Evolutionary conservation across 2,888 invertebrate species (phyloP), one percentile per base, ranked within the genome.

Genomic region (Drosophila cracens): DNA sequence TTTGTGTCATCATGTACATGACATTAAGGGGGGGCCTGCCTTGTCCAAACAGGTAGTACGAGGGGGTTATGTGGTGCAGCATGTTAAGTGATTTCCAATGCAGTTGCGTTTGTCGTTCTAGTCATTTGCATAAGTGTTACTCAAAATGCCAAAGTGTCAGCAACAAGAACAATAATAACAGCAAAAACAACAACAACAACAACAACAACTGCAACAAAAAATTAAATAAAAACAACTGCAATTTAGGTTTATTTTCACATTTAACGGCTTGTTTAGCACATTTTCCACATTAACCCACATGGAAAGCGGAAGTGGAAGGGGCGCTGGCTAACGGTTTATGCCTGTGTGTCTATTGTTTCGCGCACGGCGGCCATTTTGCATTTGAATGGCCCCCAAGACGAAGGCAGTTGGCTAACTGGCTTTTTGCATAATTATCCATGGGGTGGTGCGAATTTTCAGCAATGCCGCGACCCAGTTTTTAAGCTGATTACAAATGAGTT

Each of bases 341-440:
- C 25, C 46, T 36, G 29, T 31, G 49, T 80, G 57, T 74, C 72
- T 81, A 70, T 81, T 76, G 70, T 66, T 77, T 69, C 66, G 68
- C 66, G 25, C 34, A 52, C 54, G 60, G 52, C 81, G 77, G 68
- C 81, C 79, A 75, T 79, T 82, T 86, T 77, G 69, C 73, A 70
- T 66, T 77, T 53, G 31, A 40, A 72, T 46, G 36, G 64, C 58
- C 64, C 67, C 65, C 75, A 74, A 81, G 65, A 40, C 76, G 76
- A 79, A 70, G 67, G 68, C 75, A 78, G 75, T 76, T 86, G 66
- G 76, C 71, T 80, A 69, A 67, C 81, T 57, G 75, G 73, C 51
- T 78, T 88, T 83, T 89, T 84, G 87, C 84, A 87, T 87, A 87
- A 87, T 87, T 87, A 87, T 82, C 84, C 77, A 81, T 70, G 69